These are phyloP conservation scores for Fregetta grallaria DNA, from an alignment of 2,113 vertebrate species.

Conservation along the genomic window DNA sequence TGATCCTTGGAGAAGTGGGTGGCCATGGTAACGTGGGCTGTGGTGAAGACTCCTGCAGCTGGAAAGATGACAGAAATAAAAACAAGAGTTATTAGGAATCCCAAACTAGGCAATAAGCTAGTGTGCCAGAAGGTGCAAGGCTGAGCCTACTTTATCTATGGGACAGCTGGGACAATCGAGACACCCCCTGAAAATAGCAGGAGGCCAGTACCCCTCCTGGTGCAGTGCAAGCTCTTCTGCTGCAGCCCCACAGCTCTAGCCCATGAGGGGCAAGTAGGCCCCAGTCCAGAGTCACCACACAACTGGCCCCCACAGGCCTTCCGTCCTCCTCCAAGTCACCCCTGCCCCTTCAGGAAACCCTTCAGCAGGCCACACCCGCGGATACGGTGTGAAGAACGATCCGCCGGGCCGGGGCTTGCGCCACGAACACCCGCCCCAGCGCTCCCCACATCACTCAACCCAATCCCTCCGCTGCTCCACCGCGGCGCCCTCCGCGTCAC, in stretches of 20 bases:
- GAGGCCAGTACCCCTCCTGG: accelerated
- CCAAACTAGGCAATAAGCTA: too few relatives aligned
- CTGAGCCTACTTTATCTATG: accelerated
- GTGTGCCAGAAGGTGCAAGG: accelerated
- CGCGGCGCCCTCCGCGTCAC: accelerated
- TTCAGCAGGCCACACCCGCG: background rate
- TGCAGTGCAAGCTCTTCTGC: accelerated
- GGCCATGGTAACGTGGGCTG: slow-evolving; percentile 66
- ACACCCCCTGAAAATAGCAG: accelerated
- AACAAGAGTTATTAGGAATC: background rate
- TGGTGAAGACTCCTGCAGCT: slow-evolving; percentile 46
- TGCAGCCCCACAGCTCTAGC: background rate
- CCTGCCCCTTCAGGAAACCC: background rate
- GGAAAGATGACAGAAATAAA: slow-evolving; percentile 22
- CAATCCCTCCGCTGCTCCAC: accelerated
- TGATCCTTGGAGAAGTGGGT: slow-evolving; percentile 62
- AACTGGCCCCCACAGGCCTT: accelerated
- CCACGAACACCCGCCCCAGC: background rate
- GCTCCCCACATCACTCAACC: background rate
- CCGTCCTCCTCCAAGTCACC: background rate
- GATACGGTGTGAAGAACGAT: background rate
- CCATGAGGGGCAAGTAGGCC: background rate
- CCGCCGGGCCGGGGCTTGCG: background rate
- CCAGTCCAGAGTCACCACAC: background rate
- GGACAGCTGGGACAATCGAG: accelerated